A percentile compares a stretch with the other conserved stretches of the same genome.
Evolutionary conservation across 2,797 vertebrate genomes (phyloP).

Genomic region (Myiothlypis coronata): DNA sequence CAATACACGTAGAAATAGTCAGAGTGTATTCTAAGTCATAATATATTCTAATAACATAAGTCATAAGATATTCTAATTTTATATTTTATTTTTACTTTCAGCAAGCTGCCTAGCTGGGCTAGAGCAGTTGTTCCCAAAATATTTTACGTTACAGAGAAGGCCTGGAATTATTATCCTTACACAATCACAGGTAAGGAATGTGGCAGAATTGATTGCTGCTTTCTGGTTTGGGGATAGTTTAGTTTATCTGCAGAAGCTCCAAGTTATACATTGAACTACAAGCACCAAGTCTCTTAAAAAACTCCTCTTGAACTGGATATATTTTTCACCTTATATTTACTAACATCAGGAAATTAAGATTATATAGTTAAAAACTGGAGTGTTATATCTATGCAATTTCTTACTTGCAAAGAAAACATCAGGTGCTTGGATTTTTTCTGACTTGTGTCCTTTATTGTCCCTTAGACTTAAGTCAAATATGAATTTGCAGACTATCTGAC

Average conservation of each 20-base stretch:
- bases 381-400: not conserved
- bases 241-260: not conserved
- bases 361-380: not conserved
- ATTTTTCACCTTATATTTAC: not conserved
- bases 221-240: not conserved
- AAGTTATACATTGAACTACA: not conserved
- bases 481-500: not conserved
- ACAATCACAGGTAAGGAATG: slow-evolving; percentile 90
- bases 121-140: slow-evolving; percentile 96
- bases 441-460: not conserved
- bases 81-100: slow-evolving; percentile 65
- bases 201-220: not conserved
- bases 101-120: slow-evolving; percentile 96
- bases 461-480: not conserved
- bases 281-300: not conserved
- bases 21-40: not conserved
- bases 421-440: not conserved
- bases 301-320: not conserved
- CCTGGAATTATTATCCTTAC: slow-evolving; percentile 98
- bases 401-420: not conserved
- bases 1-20: not conserved
- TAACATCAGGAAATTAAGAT: not conserved
- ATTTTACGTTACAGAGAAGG: slow-evolving; percentile 97
- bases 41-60: not conserved
- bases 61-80: not conserved